Evolutionary conservation across 1,140 invertebrate genomes (phyloP).

Genomic region (Drosophila nannoptera): DNA sequence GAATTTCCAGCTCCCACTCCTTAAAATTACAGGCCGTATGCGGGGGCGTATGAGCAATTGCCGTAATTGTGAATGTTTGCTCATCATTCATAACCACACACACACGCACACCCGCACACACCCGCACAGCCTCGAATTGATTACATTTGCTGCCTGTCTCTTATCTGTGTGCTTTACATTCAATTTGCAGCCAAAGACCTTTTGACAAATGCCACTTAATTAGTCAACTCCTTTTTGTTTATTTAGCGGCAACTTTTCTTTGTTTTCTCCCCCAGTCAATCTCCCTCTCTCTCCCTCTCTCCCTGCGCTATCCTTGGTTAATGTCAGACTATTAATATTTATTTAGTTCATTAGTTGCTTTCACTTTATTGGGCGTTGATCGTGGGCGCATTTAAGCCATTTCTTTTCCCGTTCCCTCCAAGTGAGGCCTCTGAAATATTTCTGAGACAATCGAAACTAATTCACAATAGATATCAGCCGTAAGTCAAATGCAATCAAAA

Average conservation of each 20-base stretch:
- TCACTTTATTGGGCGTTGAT: constrained; percentile 40
- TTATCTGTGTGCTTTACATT: constrained; percentile 67
- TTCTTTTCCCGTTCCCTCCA: too few relatives aligned
- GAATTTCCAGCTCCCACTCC: constrained; percentile 49
- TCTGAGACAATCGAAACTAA: neutral
- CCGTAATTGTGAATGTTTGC: constrained; percentile 72
- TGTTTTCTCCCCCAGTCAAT: constrained; percentile 15
- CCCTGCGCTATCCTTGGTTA: constrained; percentile 11
- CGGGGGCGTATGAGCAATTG: constrained; percentile 61
- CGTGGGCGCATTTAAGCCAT: constrained; percentile 8
- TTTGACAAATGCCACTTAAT: constrained; percentile 68
- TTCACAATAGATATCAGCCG: neutral
- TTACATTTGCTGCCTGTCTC: constrained; percentile 51
- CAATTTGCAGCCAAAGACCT: constrained; percentile 55
- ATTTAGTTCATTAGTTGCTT: constrained; percentile 38
- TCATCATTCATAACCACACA: constrained; percentile 69
- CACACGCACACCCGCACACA: neutral
- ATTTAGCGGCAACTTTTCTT: constrained; percentile 38
- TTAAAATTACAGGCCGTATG: constrained; percentile 10
- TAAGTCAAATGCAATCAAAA: constrained; percentile 18
- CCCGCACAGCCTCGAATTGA: constrained; percentile 39
- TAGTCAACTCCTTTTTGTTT: constrained; percentile 53
- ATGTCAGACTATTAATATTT: constrained; percentile 64
- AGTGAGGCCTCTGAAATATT: constrained; percentile 39
- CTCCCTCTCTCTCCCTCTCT: neutral